phyloP scores from a whole-genome alignment of 2,888 invertebrate species.

The Lamellibrachia columna region DNA sequence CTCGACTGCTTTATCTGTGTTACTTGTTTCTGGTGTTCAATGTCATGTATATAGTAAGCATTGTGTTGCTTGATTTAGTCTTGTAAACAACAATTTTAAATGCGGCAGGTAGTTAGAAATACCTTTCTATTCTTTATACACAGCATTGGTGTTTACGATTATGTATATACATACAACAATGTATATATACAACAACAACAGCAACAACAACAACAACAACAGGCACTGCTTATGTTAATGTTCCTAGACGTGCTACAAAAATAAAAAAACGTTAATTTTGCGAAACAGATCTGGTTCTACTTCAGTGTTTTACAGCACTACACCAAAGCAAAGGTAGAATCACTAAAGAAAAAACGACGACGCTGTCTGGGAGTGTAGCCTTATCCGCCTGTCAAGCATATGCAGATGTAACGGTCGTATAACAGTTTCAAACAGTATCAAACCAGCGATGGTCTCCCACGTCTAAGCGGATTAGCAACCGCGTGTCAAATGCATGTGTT shows the following conservation, averaged over 20 bases:
- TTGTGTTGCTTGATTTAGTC: too few species aligned
- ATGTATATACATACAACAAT: too few species aligned
- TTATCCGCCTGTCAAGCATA: background rate
- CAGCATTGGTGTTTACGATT: too few species aligned
- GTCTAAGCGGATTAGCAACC: background rate
- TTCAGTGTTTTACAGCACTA: background rate
- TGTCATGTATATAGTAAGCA: too few species aligned
- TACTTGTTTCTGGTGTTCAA: too few species aligned
- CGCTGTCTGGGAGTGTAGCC: background rate
- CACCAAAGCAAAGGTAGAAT: background rate
- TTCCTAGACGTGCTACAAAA: background rate
- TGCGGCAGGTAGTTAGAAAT: too few species aligned
- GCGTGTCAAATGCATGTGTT: slow-evolving; percentile 1
- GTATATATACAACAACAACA: background rate
- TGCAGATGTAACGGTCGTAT: background rate
- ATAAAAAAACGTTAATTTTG: too few species aligned
- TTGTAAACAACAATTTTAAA: too few species aligned
- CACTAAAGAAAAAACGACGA: background rate
- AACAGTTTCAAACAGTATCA: background rate
- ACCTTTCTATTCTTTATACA: too few species aligned
- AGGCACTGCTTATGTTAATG: background rate
- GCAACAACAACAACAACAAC: background rate
- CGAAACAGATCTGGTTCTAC: background rate
- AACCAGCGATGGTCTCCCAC: background rate
- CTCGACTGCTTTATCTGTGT: too few species aligned